Base-by-base conservation (phyloP, 2,113 vertebrate species). In the Labeo catla region DNA sequence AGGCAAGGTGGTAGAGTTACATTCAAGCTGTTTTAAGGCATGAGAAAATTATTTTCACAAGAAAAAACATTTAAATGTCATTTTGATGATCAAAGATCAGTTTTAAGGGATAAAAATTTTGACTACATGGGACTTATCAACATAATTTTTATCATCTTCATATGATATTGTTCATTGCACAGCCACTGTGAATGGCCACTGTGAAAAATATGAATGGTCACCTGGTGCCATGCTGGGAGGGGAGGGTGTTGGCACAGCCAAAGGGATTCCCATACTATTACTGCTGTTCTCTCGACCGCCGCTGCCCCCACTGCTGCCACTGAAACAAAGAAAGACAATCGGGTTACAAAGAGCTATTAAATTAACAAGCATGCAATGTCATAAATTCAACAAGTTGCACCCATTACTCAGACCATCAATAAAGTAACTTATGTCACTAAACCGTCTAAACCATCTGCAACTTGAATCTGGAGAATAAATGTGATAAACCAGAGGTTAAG, bases 231-330 rank as follows among this genome's bases (percentile, higher is more conserved):
- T 89, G 86, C 97, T 97, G 87, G 98, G 98, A 28, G 98, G 98
- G 15, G 98, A 99, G 4, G 98, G 98, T 6, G 98, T 99, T 91
- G 97, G 98, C 90, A 99, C 98, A 57, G 98, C 98, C 76, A 99
- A 95, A 89, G 98, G 98, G 93, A 99, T 93, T 88, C 97, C 97
- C 89, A 96, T 96, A 89, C 95, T 96, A 91, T 97, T 97, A 81
- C 97, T 95, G 28, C 97, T 99, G 90, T 98, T 99, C 92, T 99
- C 98, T 91, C 98, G 95, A 87, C 98, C 97, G 34, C 97, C 97
- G 9, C 98, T 99, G 12, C 98, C 98, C 23, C 98, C 98, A 49
- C 98, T 99, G 85, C 98, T 99, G 74, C 98, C 98, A 50, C 98
- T 98, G 73, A 16, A 86, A 86, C 63, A 70, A 0, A 6, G 74